phyloP scores from a whole-genome alignment of 2,888 invertebrate genomes.

The Eucera pruinosa region DNA sequence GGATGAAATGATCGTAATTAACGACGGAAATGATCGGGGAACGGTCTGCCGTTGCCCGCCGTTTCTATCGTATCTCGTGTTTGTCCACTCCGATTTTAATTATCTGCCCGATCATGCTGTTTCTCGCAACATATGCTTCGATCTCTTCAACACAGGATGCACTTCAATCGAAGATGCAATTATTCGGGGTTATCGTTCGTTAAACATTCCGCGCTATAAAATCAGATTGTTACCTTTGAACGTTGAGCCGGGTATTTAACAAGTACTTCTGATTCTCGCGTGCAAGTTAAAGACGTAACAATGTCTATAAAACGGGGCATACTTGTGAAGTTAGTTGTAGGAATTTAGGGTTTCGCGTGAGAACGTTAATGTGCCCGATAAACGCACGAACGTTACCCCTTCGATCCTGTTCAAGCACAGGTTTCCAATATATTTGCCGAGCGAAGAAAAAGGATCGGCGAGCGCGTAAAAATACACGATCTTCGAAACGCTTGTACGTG shows the following conservation, averaged over 20 bases:
- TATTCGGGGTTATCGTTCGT: conserved; percentile 6
- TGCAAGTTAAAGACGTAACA: too few species aligned
- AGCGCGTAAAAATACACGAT: conserved; percentile 22
- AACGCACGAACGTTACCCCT: too few species aligned
- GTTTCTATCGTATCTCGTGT: too few species aligned
- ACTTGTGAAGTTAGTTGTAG: too few species aligned
- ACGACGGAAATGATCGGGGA: not conserved
- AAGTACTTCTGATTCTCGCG: too few species aligned
- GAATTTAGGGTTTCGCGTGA: too few species aligned
- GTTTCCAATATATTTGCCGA: conserved; percentile 22
- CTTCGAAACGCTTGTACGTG: conserved; percentile 39
- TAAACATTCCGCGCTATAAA: not conserved
- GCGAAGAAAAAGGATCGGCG: not conserved
- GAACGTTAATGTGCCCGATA: too few species aligned
- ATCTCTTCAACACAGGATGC: not conserved
- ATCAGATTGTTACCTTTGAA: not conserved
- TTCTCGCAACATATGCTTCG: too few species aligned
- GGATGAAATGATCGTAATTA: not conserved
- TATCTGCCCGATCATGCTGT: too few species aligned
- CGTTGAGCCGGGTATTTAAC: not conserved
- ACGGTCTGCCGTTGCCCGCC: too few species aligned
- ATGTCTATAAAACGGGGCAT: too few species aligned
- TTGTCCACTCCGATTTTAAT: conserved; percentile 6
- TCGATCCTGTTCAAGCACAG: not conserved
- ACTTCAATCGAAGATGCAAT: not conserved